Percentiles rank a stretch among this genome's conserved stretches.
phyloP scores from a whole-genome alignment of 2,797 vertebrate genomes.

The Acanthornis magna region DNA sequence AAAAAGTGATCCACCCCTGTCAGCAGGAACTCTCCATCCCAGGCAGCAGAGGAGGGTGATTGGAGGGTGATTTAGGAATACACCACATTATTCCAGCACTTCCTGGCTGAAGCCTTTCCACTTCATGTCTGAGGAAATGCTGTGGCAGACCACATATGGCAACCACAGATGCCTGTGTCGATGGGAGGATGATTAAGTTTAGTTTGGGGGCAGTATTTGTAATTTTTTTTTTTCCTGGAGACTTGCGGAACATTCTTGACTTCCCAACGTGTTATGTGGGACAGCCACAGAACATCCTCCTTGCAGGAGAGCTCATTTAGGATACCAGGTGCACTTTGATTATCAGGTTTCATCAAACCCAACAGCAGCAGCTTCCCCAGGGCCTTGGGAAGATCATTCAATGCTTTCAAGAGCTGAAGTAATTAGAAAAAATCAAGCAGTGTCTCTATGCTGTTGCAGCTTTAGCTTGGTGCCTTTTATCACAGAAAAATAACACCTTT shows the following conservation, averaged over 20 bases:
- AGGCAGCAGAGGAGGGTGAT: not conserved
- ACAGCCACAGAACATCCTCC: not conserved
- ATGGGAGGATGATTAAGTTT: not conserved
- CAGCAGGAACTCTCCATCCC: not conserved
- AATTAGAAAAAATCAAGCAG: slow-evolving; percentile 1
- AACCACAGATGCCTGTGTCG: slow-evolving; percentile 9
- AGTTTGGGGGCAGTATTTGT: slow-evolving; percentile 6
- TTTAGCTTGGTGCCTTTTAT: slow-evolving; percentile 18
- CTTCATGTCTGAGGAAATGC: not conserved
- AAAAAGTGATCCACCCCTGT: not conserved
- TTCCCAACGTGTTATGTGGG: accelerated
- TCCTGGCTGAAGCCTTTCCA: not conserved
- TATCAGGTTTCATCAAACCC: not conserved
- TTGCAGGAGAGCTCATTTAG: not conserved
- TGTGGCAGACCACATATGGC: slow-evolving; percentile 33
- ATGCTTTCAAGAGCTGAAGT: not conserved
- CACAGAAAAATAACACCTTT: not conserved
- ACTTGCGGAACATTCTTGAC: not conserved
- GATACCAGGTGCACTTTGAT: not conserved
- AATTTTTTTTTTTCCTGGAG: not conserved
- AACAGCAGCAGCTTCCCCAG: not conserved
- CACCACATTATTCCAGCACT: not conserved
- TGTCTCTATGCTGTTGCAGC: not conserved
- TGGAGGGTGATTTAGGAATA: not conserved
- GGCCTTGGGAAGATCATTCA: not conserved